Percentiles rank a stretch among this genome's conserved stretches.
phyloP scores from a whole-genome alignment of 1,140 invertebrate genomes.

The Drosophila kanapiae region DNA sequence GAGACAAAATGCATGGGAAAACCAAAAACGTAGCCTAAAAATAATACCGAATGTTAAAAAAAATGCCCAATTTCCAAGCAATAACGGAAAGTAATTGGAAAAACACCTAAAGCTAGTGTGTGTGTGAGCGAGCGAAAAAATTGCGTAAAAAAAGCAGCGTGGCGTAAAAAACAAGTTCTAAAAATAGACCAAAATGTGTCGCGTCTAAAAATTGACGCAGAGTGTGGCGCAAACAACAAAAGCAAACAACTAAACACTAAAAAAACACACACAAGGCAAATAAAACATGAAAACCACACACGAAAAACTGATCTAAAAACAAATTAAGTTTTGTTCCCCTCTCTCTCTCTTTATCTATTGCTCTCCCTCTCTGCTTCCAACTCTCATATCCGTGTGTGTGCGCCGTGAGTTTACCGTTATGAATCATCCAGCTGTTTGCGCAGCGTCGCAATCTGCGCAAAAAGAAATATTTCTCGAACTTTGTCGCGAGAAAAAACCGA shows the following conservation, averaged over 20 bases:
- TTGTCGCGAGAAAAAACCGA: constrained; percentile 44
- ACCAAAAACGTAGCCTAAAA: constrained; percentile 16
- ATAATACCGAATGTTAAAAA: constrained; percentile 21
- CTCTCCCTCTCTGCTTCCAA: constrained; percentile 19
- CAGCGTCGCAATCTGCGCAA: constrained; percentile 69
- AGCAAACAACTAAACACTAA: constrained; percentile 59
- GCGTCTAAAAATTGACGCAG: constrained; percentile 60
- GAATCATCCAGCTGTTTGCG: constrained; percentile 76
- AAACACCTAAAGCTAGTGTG: constrained; percentile 16
- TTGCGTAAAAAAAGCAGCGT: constrained; percentile 58
- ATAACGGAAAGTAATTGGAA: constrained; percentile 44
- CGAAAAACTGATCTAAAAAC: constrained; percentile 56
- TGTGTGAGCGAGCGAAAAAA: constrained; percentile 30
- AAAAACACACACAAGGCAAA: constrained; percentile 32
- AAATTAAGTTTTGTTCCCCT: constrained; percentile 41
- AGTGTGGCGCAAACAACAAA: constrained; percentile 48
- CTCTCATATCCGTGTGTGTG: constrained; percentile 17
- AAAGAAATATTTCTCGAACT: constrained; percentile 61
- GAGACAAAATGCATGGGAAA: constrained; percentile 19
- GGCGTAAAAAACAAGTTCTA: constrained; percentile 58
- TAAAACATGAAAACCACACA: constrained; percentile 41
- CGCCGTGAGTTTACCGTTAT: constrained; percentile 65
- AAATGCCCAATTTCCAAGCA: constrained; percentile 28
- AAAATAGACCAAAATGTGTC: constrained; percentile 66
- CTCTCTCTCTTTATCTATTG: constrained; percentile 1